Base-by-base conservation (phyloP, 2,113 vertebrate species). In the Apteryx owenii region DNA sequence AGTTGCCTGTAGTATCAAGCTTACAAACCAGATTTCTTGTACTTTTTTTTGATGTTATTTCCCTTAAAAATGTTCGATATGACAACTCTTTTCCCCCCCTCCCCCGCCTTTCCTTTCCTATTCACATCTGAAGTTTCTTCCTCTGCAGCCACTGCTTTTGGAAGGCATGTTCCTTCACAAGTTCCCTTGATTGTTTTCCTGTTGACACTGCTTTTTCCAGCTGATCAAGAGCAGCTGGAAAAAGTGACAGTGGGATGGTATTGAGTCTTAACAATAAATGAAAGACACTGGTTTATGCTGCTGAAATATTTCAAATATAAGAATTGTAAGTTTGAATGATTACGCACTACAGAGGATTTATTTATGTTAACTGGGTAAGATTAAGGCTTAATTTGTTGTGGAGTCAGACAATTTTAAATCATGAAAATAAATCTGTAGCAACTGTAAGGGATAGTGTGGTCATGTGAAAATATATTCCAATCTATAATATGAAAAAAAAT, bases 381-480 rank as follows among this genome's bases (percentile, higher is more conserved):
- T 48, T 53, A 10, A 54, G 9, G 6, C 70, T 88, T 95, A 48
- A 81, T 81, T 90, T 75, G 33, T 23, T 5, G 0, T 28, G 20
- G 66, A 31, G 33, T 54, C 36, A 62, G 23, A 10, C 46, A 25
- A 36, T 62, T 69, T 60, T 81, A 75, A 66, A 29, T 70, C 44
- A 64, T 23, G 44, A 38, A 60, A 88, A 56, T 77, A 62, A 71
- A 64, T 60, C 69, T 2, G 4, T 21, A 81, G n/a, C 26, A 71
- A 66, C 50, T 36, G 4, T 65, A 66, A 81, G 68, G 46, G 77
- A 50, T 36, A 66, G 9, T 25, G 54, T 29, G 44, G 4, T 36
- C 19, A 20, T 26, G 31, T 5, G 10, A 70, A 90, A 95, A 29
- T 11, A 7, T 4, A 33, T 1, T 72, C 0, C 0, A 22, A 40